A percentile compares a stretch with the other conserved stretches of the same genome.
Conservation (phyloP, 2,797 vertebrate genomes). For the Megalops cyprinoides region DNA sequence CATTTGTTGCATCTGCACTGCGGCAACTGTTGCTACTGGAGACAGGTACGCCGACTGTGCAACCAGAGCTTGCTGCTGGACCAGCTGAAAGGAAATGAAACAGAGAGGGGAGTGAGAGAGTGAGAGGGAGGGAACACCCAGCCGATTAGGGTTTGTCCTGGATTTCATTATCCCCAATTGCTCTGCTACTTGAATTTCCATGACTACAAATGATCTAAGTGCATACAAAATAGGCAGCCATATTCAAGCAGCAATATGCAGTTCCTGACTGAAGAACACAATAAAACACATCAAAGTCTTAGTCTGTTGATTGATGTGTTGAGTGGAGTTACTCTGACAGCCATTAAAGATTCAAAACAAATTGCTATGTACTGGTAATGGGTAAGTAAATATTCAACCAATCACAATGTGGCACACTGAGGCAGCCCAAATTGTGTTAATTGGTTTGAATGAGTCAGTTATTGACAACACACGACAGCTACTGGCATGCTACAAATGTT, state of each 20-base stretch:
- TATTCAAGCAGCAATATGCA: background rate
- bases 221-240: background rate
- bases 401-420: background rate
- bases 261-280: background rate
- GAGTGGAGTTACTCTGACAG: background rate
- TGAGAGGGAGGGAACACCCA: background rate
- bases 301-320: background rate
- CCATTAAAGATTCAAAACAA: background rate
- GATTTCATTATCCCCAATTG: background rate
- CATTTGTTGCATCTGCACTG: conserved; percentile 95
- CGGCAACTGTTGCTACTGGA: conserved; percentile 91
- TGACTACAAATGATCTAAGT: background rate
- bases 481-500: too few species aligned
- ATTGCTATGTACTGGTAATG: background rate
- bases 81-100: conserved; percentile 71
- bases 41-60: conserved; percentile 95
- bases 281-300: background rate
- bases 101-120: background rate
- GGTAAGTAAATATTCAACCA: background rate
- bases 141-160: background rate
- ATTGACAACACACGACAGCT: too few species aligned
- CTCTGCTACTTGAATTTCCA: background rate
- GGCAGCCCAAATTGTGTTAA: background rate
- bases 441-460: background rate
- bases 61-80: conserved; percentile 92